A percentile compares a stretch with the other conserved stretches of the same genome.
phyloP scores from a whole-genome alignment of 2,888 invertebrate species.

The Onchidella celtica region DNA sequence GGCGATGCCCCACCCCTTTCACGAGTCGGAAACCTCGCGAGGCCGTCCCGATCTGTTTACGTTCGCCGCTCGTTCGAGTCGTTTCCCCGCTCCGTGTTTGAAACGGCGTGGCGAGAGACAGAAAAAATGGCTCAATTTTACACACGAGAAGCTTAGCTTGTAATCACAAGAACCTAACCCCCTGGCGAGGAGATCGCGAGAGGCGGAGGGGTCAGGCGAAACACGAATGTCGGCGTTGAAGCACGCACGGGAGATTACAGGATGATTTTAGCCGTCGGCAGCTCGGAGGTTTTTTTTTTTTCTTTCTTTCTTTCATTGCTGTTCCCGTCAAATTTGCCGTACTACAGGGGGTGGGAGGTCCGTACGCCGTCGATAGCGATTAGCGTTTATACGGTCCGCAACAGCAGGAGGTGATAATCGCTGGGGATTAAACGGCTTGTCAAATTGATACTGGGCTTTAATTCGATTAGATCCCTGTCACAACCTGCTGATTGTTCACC shows the following conservation, averaged over 20 bases:
- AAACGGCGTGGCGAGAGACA: constrained; percentile 23
- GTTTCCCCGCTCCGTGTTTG: constrained; percentile 31
- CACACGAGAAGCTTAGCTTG: constrained; percentile 42
- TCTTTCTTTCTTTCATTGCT: background rate
- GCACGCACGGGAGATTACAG: constrained; percentile 40
- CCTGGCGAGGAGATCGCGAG: constrained; percentile 23
- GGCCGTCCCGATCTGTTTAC: constrained; percentile 40
- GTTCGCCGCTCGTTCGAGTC: constrained; percentile 26
- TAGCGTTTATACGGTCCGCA: background rate
- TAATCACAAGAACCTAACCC: constrained; percentile 40
- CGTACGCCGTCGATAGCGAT: constrained; percentile 1
- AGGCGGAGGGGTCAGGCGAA: constrained; percentile 25
- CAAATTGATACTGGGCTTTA: constrained; percentile 38
- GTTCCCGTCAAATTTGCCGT: constrained; percentile 8
- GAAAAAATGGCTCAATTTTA: constrained; percentile 27
- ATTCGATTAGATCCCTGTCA: constrained; percentile 22
- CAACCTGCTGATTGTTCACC: background rate
- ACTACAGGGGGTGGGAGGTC: background rate
- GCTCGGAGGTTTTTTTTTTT: background rate
- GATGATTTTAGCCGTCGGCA: constrained; percentile 25
- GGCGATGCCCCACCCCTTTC: constrained; percentile 44
- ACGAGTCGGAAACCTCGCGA: constrained; percentile 37
- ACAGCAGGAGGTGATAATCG: constrained; percentile 42
- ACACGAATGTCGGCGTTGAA: constrained; percentile 25
- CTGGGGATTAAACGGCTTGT: constrained; percentile 28